These are phyloP conservation scores for Tholera decimalis DNA, from an alignment of 2,888 invertebrate genomes.

Conservation along the genomic window DNA sequence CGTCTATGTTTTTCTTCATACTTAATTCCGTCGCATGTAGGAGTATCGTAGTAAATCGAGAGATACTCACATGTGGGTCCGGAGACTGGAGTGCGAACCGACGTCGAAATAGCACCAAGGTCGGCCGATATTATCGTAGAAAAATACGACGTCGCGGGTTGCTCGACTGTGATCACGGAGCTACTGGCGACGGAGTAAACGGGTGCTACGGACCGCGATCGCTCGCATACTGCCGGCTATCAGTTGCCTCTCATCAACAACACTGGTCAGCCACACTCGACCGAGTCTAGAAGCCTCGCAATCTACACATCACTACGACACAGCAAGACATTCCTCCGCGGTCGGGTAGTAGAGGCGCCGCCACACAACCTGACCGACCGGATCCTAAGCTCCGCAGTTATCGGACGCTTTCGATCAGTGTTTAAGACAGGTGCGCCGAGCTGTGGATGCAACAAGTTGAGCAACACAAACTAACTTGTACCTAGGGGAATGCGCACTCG, in stretches of 20 bases:
- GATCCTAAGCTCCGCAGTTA: neutral
- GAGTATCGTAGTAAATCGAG: conserved; percentile 34
- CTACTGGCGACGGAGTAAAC: conserved; percentile 37
- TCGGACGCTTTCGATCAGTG: conserved; percentile 16
- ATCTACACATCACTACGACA: neutral
- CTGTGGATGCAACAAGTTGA: conserved; percentile 20
- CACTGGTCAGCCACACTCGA: conserved; percentile 21
- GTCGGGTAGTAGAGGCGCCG: conserved; percentile 36
- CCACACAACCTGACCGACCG: conserved; percentile 26
- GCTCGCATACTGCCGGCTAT: conserved; percentile 47
- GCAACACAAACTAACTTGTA: conserved; percentile 10
- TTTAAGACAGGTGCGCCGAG: conserved; percentile 11
- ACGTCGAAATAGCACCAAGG: conserved; percentile 83
- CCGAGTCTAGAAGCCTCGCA: conserved; percentile 2
- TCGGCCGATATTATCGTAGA: conserved; percentile 69
- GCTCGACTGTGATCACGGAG: conserved; percentile 33
- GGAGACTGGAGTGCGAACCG: conserved; percentile 64
- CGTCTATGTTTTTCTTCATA: neutral
- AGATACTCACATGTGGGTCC: conserved; percentile 78
- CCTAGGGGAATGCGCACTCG: neutral
- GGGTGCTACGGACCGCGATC: conserved; percentile 44
- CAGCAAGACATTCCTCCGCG: neutral
- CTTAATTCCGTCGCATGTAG: conserved; percentile 1
- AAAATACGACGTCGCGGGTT: conserved; percentile 51
- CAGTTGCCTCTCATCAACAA: conserved; percentile 4